Evolutionary conservation across 2,797 vertebrate genomes (phyloP).

Genomic region (Cephalopachus bancanus): DNA sequence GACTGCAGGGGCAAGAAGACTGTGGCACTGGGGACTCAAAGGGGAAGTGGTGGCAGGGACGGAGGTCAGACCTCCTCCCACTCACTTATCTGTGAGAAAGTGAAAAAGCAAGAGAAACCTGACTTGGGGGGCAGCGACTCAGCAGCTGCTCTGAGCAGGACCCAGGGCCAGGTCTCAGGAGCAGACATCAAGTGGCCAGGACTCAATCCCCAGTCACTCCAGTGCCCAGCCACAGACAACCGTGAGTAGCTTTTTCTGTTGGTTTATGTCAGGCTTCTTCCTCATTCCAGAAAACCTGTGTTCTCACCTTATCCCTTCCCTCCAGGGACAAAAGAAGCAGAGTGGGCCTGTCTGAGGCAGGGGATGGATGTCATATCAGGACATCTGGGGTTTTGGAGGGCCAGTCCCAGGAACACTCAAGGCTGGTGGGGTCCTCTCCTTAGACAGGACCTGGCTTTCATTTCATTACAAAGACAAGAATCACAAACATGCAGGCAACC

Average conservation of each 20-base stretch:
- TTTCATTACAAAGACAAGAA: background rate
- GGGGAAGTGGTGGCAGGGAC: constrained; percentile 80
- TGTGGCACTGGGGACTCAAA: constrained; percentile 48
- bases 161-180: background rate
- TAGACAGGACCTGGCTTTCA: background rate
- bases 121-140: background rate
- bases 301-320: background rate
- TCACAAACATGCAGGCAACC: rapidly evolving
- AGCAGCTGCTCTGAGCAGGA: background rate
- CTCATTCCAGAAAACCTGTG: constrained; percentile 46
- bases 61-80: constrained; percentile 62
- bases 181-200: background rate
- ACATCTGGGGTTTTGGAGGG: background rate
- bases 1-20: background rate
- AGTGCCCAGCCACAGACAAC: background rate
- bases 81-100: constrained; percentile 68
- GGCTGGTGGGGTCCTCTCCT: background rate
- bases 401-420: background rate
- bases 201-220: rapidly evolving
- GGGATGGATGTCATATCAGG: background rate
- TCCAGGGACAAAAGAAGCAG: background rate
- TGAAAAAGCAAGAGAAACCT: constrained; percentile 18
- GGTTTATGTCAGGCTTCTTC: background rate
- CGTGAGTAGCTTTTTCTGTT: constrained; percentile 59
- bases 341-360: background rate